phyloP scores from a whole-genome alignment of 2,888 invertebrate genomes.

The Temnothorax rugatulus region DNA sequence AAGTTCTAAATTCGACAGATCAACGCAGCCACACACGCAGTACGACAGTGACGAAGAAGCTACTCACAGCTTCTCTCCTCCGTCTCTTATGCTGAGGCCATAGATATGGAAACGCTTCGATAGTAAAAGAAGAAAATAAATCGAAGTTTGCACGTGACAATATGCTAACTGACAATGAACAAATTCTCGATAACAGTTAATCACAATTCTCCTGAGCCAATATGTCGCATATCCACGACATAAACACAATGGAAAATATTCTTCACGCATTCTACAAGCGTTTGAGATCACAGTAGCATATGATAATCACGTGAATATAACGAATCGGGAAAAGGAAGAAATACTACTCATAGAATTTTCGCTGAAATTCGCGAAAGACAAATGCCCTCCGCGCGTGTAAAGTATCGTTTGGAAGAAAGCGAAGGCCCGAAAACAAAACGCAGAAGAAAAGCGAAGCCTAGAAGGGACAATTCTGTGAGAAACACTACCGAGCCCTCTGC shows the following conservation, averaged over 20 bases:
- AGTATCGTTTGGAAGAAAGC: constrained; percentile 59
- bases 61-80: constrained; percentile 41
- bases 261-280: background rate
- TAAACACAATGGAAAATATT: background rate
- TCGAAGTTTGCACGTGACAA: background rate
- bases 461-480: constrained; percentile 66
- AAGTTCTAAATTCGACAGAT: constrained; percentile 69
- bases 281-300: constrained; percentile 15
- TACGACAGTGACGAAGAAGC: constrained; percentile 54
- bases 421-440: constrained; percentile 40
- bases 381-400: constrained; percentile 64
- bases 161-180: constrained; percentile 20
- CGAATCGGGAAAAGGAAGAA: background rate
- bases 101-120: constrained; percentile 33
- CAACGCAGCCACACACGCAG: constrained; percentile 49
- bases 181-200: constrained; percentile 27
- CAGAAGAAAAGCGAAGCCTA: constrained; percentile 70
- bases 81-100: constrained; percentile 20
- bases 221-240: background rate
- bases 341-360: background rate
- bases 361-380: constrained; percentile 35
- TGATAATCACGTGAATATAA: constrained; percentile 22
- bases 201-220: background rate
- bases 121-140: background rate
- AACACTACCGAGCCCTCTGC: constrained; percentile 80